Percentiles rank a stretch among this genome's conserved stretches.
These are phyloP conservation scores for Oplegnathus fasciatus DNA, from an alignment of 2,113 vertebrate species.

Conservation along the genomic window DNA sequence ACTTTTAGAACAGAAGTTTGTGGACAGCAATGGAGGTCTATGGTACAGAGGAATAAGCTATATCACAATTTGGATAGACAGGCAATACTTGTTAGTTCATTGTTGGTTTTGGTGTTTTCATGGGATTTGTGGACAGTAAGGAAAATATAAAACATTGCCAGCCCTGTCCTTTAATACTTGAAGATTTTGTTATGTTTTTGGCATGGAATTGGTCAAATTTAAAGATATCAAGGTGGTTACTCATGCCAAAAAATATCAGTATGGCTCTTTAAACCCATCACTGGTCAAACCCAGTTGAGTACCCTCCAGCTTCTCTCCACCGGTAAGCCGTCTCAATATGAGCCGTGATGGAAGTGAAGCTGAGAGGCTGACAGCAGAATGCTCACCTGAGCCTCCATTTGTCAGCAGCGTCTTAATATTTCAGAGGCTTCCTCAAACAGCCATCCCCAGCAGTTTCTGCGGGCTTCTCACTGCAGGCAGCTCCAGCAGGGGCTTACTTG, in stretches of 20 bases:
- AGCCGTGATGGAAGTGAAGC: constrained; percentile 62
- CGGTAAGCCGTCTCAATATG: constrained; percentile 36
- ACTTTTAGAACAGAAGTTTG: not conserved
- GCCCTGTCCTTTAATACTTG: not conserved
- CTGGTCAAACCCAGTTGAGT: constrained; percentile 25
- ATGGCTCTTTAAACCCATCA: constrained; percentile 13
- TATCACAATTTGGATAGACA: not conserved
- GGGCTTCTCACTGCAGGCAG: constrained; percentile 68
- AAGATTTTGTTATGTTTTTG: not conserved
- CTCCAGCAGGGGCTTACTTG: constrained; percentile 64
- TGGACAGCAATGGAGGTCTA: not conserved
- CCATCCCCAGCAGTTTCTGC: constrained; percentile 68
- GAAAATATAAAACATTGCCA: not conserved
- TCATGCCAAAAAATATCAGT: not conserved
- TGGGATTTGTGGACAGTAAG: not conserved
- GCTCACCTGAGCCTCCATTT: constrained; percentile 74
- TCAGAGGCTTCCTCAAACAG: constrained; percentile 75
- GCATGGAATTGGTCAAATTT: not conserved
- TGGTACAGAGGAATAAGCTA: not conserved
- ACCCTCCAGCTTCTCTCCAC: constrained; percentile 18
- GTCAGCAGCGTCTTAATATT: constrained; percentile 81
- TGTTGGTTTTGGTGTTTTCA: not conserved
- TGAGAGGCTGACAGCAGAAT: constrained; percentile 72
- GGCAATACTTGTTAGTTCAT: not conserved
- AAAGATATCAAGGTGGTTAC: not conserved